Evolutionary conservation across 2,888 invertebrate species (phyloP), one percentile per base, ranked within the genome.

Genomic region (Eristalis tenax): DNA sequence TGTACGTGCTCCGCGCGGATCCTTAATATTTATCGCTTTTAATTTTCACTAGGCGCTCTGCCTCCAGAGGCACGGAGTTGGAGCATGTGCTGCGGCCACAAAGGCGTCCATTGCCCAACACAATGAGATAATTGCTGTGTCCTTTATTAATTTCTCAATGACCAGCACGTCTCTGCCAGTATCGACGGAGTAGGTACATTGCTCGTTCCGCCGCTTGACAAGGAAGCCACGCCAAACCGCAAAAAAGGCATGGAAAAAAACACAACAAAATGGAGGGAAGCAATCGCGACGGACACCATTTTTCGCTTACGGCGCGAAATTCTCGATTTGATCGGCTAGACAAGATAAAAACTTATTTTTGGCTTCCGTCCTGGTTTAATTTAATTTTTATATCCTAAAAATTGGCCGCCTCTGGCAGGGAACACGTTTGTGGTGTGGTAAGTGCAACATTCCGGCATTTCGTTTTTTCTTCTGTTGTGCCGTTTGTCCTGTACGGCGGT

Each of bases 331-430:
- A 88, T 88, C 84, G 88, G 88, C 88, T 88, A 88, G 88, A 88
- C 88, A 88, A 88, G 88, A 88, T 88, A 84, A 88, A 83, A 81
- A 84, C 64, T 84, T 84, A 88, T 88, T 88, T 84, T 88, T 88
- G 88, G 88, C 84, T 88, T 88, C 84, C 88, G 88, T 80, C 84
- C 65, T 83, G 84, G 83, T 88, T 88, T 84, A 88, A 88, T 88
- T 83, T 88, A 88, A 84, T 84, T 88, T 88, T 88, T 80, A 81
- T 84, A 74, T 84, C 84, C 80, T 74, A 84, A 87, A 83, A 87
- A 87, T 80, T 87, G 87, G 79, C 78, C n/a, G 75, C 78, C 83
- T 68, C 71, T 79, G 70, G 78, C 87, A 69, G 35, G 57, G 57
- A 75, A 79, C 76, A 79, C 75, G 64, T 76, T 76, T 75, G 74